A percentile compares a stretch with the other conserved stretches of the same genome.
phyloP scores from a whole-genome alignment of 1,140 invertebrate species.

The Oryctes rhinoceros region DNA sequence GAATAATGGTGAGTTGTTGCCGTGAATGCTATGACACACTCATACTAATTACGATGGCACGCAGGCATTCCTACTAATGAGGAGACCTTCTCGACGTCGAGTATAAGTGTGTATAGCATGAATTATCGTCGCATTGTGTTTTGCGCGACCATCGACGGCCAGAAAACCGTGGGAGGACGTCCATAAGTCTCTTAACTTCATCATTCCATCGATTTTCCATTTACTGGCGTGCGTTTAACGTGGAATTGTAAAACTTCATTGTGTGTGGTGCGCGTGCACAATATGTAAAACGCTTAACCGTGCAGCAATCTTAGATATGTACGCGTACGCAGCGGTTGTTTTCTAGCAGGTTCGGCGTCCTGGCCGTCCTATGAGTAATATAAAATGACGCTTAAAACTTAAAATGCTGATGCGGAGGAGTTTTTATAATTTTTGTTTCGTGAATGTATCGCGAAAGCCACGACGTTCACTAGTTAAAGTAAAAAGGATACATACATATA shows the following conservation, averaged over 20 bases:
- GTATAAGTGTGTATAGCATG: conserved; percentile 19
- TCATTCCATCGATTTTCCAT: conserved; percentile 13
- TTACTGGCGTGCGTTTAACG: neutral
- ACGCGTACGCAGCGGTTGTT: neutral
- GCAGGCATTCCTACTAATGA: conserved; percentile 33
- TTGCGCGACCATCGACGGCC: conserved; percentile 1
- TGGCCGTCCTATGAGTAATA: neutral
- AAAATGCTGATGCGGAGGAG: neutral
- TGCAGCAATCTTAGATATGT: neutral
- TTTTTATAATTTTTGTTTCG: no score
- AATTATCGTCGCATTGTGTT: conserved; percentile 30
- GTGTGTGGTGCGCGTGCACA: neutral
- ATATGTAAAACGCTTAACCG: neutral
- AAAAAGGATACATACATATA: no score
- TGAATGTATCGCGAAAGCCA: no score
- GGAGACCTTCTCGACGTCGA: neutral
- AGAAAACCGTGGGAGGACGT: conserved; percentile 23
- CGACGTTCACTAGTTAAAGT: no score
- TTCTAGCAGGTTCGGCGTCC: neutral
- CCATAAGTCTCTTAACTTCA: neutral
- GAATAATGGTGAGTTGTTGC: conserved; percentile 23
- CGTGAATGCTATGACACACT: conserved; percentile 32
- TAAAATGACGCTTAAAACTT: neutral
- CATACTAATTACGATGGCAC: conserved; percentile 35
- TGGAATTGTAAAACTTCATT: conserved; percentile 31